Evolutionary conservation across 2,888 invertebrate genomes (phyloP).

Genomic region (Zele albiditarsus): DNA sequence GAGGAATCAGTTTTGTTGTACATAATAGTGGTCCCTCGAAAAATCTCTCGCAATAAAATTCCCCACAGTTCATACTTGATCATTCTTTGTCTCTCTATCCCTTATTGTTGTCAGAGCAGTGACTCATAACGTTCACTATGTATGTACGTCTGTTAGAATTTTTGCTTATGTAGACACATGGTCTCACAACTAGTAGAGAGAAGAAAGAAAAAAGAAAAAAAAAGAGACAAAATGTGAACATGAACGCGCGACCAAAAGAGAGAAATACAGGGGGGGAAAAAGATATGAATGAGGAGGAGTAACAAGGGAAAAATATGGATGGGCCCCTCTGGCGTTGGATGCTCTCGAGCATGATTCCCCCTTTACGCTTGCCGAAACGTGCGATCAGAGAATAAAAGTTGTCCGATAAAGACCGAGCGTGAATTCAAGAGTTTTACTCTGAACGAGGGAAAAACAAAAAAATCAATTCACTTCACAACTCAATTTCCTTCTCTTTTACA

Average conservation of each 20-base stretch:
- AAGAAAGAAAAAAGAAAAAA: not conserved
- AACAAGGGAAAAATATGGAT: constrained; percentile 14
- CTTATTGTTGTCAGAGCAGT: constrained; percentile 2
- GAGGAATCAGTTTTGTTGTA: not conserved
- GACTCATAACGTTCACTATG: constrained; percentile 4
- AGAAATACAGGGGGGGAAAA: not conserved
- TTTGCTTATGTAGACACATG: constrained; percentile 14
- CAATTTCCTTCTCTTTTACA: not conserved
- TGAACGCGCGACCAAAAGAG: constrained; percentile 2
- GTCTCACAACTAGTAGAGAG: constrained; percentile 2
- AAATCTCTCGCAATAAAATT: not conserved
- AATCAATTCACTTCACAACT: too few relatives aligned
- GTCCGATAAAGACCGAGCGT: constrained; percentile 31
- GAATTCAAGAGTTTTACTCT: not conserved
- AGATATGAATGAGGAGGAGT: not conserved
- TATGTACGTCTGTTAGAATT: not conserved
- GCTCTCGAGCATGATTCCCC: constrained; percentile 40
- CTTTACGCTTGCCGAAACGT: constrained; percentile 39
- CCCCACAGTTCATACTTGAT: not conserved
- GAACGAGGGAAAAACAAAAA: not conserved
- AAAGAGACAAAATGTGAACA: not conserved
- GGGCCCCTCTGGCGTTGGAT: constrained; percentile 34
- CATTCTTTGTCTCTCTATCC: not conserved
- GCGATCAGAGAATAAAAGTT: constrained; percentile 43
- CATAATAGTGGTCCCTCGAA: not conserved